Evolutionary conservation across 2,113 vertebrate genomes (phyloP).

Genomic region (Silurus meridionalis): DNA sequence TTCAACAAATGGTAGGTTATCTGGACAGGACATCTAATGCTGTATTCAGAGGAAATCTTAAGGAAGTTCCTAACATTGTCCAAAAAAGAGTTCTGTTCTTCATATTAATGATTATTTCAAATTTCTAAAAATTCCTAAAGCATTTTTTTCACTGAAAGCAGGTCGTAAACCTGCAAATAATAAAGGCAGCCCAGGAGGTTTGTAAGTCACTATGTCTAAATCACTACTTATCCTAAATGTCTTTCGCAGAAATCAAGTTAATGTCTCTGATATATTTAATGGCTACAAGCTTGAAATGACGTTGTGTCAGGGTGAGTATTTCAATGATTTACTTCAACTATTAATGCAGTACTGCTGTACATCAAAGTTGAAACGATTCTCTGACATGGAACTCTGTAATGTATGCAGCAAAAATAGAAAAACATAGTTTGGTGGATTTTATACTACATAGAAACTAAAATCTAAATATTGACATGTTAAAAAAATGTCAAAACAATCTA

Average conservation of each 20-base stretch:
- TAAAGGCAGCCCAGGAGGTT: neutral
- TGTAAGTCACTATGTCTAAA: neutral
- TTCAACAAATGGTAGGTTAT: neutral
- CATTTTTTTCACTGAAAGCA: neutral
- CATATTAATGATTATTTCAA: neutral
- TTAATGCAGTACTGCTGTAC: neutral
- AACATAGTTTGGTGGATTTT: neutral
- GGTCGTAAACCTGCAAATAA: neutral
- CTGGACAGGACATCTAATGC: neutral
- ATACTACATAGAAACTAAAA: neutral
- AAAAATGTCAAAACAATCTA: neutral
- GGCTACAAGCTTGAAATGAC: neutral
- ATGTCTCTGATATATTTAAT: neutral
- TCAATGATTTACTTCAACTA: neutral
- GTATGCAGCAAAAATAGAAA: neutral
- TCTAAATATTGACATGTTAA: neutral
- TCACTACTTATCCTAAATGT: neutral
- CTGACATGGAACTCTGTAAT: neutral
- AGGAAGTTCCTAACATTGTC: neutral
- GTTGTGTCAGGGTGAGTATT: neutral
- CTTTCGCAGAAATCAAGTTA: neutral
- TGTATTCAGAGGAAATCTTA: neutral
- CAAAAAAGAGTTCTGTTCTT: neutral
- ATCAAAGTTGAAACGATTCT: neutral
- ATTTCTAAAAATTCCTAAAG: neutral